Percentiles rank a stretch among this genome's conserved stretches.
Evolutionary conservation across 2,888 invertebrate species (phyloP).

Genomic region (Diplolepis rosae): DNA sequence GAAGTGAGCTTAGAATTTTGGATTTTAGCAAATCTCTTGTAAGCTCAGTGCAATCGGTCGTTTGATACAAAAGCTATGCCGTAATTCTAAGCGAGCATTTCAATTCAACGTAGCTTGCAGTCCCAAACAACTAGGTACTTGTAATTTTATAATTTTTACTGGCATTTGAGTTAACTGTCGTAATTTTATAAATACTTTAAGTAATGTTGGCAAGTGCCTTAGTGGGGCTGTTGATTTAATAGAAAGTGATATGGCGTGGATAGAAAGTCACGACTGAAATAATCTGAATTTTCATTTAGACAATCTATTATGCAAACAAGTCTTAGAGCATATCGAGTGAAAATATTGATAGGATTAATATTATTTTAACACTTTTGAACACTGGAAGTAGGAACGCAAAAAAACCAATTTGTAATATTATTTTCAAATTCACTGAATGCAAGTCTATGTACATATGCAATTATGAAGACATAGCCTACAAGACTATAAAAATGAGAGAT

Average conservation of each 20-base stretch:
- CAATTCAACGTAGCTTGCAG: not conserved
- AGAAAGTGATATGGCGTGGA: not conserved
- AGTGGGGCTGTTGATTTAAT: not conserved
- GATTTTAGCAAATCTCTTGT: conserved; percentile 4
- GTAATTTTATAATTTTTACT: not conserved
- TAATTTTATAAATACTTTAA: conserved; percentile 17
- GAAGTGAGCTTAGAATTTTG: not conserved
- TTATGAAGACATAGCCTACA: conserved; percentile 30
- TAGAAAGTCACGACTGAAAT: not conserved
- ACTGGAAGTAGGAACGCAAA: not conserved
- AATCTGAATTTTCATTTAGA: not conserved
- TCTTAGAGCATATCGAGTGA: not conserved
- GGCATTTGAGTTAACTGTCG: not conserved
- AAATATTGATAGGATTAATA: not conserved
- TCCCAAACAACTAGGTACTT: not conserved
- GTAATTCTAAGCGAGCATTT: not conserved
- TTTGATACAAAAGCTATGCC: not conserved
- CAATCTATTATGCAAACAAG: not conserved
- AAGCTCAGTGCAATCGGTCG: conserved; percentile 20
- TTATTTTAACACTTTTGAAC: not conserved
- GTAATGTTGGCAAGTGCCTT: not conserved
- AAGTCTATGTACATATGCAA: conserved; percentile 30
- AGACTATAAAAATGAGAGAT: conserved; percentile 17
- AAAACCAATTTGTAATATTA: not conserved
- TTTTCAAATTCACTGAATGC: not conserved